Conservation (phyloP, 1,140 invertebrate genomes). For the Dinoponera quadriceps region DNA sequence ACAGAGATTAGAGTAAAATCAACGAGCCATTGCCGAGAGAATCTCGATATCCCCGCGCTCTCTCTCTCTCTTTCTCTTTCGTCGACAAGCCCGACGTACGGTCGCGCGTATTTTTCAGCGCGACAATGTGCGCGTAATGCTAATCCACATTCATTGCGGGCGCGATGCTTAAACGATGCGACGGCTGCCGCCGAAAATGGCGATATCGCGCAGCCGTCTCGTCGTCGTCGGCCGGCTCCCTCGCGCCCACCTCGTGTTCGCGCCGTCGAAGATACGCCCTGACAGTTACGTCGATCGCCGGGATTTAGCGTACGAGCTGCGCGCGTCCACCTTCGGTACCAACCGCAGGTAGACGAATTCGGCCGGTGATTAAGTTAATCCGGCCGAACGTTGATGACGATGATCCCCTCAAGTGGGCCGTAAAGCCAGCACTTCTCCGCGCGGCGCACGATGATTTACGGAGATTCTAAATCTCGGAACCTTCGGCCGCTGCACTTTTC, state of each 20-base stretch:
- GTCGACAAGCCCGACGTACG: conserved; percentile 69
- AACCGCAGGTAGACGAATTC: conserved; percentile 53
- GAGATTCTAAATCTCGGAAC: conserved; percentile 39
- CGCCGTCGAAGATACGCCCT: background rate
- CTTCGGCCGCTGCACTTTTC: conserved; percentile 28
- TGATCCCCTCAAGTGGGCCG: conserved; percentile 44
- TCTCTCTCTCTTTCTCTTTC: conserved; percentile 6
- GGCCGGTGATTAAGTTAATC: conserved; percentile 50
- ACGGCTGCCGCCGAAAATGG: conserved; percentile 47
- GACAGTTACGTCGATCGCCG: conserved; percentile 42
- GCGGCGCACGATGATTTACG: conserved; percentile 32
- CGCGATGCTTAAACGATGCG: conserved; percentile 56
- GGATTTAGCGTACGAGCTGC: conserved; percentile 14
- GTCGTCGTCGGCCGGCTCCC: conserved; percentile 4
- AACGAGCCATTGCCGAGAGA: conserved; percentile 68
- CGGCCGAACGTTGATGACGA: conserved; percentile 49
- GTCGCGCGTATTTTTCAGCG: conserved; percentile 55
- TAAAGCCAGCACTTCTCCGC: conserved; percentile 44
- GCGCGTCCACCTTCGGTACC: conserved; percentile 8
- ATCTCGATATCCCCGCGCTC: background rate
- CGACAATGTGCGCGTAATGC: conserved; percentile 78
- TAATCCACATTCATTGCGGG: conserved; percentile 76
- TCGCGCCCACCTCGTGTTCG: background rate
- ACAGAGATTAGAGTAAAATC: conserved; percentile 75
- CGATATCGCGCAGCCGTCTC: conserved; percentile 17